Conservation (phyloP, 2,888 invertebrate genomes). For the Artemia sp. region DNA sequence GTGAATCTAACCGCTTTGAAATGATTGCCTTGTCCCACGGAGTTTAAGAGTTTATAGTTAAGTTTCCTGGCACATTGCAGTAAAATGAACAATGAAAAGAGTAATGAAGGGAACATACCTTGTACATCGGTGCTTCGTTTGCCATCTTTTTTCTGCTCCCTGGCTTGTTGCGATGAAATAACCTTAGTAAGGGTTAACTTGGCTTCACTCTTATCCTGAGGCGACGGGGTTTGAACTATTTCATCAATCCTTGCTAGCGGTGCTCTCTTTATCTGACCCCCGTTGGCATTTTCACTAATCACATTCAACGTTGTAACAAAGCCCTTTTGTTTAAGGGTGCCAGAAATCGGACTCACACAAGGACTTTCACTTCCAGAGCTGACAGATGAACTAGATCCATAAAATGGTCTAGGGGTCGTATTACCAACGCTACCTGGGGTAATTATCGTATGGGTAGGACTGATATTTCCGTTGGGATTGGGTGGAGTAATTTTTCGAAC, state of each 20-base stretch:
- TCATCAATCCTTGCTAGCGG: constrained; percentile 16
- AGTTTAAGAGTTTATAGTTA: no score
- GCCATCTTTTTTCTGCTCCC: background rate
- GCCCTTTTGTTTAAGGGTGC: background rate
- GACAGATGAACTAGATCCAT: constrained; percentile 17
- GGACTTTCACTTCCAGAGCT: constrained; percentile 2
- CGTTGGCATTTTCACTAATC: background rate
- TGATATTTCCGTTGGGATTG: constrained; percentile 1
- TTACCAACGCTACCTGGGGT: constrained; percentile 24
- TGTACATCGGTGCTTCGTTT: no score
- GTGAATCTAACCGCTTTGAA: no score
- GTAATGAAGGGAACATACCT: no score
- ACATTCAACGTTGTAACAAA: constrained; percentile 13
- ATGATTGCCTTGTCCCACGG: no score
- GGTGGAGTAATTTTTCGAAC: constrained; percentile 22
- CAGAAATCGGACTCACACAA: background rate
- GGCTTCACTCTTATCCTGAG: constrained; percentile 5
- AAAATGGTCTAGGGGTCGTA: constrained; percentile 25
- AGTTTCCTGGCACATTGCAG: no score
- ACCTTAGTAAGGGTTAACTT: background rate
- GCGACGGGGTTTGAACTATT: background rate
- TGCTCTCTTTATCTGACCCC: background rate
- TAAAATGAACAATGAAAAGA: no score
- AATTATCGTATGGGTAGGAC: constrained; percentile 18
- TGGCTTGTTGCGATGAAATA: background rate